These are phyloP conservation scores for Spizaetus ornatus DNA, from an alignment of 2,113 vertebrate genomes.

Conservation along the genomic window DNA sequence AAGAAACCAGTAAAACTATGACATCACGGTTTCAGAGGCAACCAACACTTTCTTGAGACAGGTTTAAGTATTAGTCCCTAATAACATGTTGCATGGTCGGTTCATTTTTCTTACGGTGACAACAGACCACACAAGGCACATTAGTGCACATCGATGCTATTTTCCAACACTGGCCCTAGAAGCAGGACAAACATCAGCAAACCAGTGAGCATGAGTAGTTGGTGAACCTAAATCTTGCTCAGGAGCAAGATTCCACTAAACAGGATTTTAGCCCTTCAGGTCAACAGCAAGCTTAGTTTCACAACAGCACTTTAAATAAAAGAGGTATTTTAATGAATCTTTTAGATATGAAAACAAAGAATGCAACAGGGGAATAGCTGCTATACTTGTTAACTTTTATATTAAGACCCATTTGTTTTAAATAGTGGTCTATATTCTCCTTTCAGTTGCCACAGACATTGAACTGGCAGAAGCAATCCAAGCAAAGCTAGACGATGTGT, in stretches of 20 bases:
- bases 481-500: neutral
- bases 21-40: neutral
- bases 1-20: neutral
- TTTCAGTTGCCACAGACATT: neutral
- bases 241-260: neutral
- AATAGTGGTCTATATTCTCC: neutral
- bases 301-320: neutral
- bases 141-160: accelerated
- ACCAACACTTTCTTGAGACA: neutral
- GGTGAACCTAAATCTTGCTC: neutral
- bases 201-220: neutral
- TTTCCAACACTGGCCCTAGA: neutral
- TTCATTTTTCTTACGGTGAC: neutral
- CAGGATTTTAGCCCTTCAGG: neutral
- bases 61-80: neutral
- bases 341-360: neutral
- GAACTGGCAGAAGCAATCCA: neutral
- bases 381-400: neutral
- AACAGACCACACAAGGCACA: neutral
- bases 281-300: neutral
- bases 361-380: neutral
- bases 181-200: neutral
- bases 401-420: neutral
- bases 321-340: neutral
- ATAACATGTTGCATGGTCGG: neutral